These are phyloP conservation scores for Ennomos erosarius DNA, from an alignment of 2,888 invertebrate species.

Conservation along the genomic window DNA sequence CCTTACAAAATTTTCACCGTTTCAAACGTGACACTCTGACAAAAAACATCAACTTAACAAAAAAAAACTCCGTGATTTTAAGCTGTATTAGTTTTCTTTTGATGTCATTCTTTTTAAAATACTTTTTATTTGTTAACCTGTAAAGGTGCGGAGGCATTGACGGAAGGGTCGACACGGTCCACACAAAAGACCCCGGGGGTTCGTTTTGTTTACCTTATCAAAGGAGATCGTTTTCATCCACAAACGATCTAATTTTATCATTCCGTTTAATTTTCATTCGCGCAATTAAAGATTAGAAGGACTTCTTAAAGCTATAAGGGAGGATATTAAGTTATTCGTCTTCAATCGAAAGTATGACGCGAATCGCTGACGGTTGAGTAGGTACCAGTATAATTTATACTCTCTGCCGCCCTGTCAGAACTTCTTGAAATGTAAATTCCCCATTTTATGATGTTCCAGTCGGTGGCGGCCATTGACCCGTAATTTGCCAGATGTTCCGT, in stretches of 20 bases:
- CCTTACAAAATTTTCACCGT: too few species aligned
- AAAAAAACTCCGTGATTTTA: conserved; percentile 8
- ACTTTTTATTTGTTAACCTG: conserved; percentile 49
- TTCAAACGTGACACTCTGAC: background rate
- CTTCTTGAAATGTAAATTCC: conserved; percentile 51
- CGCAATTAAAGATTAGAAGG: conserved; percentile 47
- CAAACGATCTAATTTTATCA: conserved; percentile 51
- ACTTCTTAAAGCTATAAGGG: conserved; percentile 26
- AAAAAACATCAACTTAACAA: background rate
- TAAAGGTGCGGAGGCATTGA: conserved; percentile 37
- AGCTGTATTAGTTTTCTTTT: conserved; percentile 36
- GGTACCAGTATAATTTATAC: conserved; percentile 43
- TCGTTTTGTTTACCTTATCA: conserved; percentile 57
- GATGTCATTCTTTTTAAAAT: conserved; percentile 38
- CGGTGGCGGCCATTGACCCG: conserved; percentile 53
- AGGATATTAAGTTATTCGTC: conserved; percentile 29
- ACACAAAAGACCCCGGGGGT: conserved; percentile 36
- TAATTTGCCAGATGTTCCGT: conserved; percentile 61
- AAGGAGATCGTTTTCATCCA: conserved; percentile 52
- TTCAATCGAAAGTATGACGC: conserved; percentile 22
- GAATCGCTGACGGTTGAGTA: conserved; percentile 19
- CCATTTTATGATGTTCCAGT: conserved; percentile 53
- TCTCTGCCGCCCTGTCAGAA: conserved; percentile 41
- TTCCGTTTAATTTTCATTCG: conserved; percentile 47
- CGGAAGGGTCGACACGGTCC: conserved; percentile 35